A percentile compares a stretch with the other conserved stretches of the same genome.
phyloP scores from a whole-genome alignment of 2,797 vertebrate species.

The Spea hammondii region DNA sequence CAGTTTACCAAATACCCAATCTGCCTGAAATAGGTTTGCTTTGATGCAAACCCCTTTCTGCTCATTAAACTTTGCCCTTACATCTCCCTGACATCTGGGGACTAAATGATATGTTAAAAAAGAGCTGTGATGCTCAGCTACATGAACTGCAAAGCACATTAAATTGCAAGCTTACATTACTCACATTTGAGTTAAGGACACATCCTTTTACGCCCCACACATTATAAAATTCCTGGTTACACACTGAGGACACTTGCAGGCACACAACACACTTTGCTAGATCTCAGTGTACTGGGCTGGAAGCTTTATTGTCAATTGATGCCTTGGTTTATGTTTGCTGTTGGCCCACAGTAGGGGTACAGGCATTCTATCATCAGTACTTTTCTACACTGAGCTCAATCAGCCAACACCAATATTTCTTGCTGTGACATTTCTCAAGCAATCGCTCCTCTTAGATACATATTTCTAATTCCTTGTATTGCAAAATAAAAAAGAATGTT shows the following conservation, averaged over 20 bases:
- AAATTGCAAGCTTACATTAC: slow-evolving; percentile 49
- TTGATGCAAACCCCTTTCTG: slow-evolving; percentile 12
- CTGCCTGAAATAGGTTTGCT: slow-evolving; percentile 14
- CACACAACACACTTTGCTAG: slow-evolving; percentile 32
- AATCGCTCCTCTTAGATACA: slow-evolving; percentile 26
- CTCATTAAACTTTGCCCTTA: slow-evolving; percentile 28
- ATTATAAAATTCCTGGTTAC: slow-evolving; percentile 48
- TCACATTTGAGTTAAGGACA: slow-evolving; percentile 48
- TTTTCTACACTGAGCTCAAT: slow-evolving; percentile 39
- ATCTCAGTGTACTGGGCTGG: slow-evolving; percentile 47
- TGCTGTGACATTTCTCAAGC: slow-evolving; percentile 43
- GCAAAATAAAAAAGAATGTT: slow-evolving; percentile 17
- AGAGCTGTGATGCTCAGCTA: slow-evolving; percentile 38
- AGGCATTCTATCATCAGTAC: slow-evolving; percentile 40
- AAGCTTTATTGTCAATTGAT: slow-evolving; percentile 51
- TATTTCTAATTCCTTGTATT: slow-evolving; percentile 13
- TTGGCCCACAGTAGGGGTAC: slow-evolving; percentile 38
- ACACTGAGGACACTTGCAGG: slow-evolving; percentile 48
- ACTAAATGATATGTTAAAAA: slow-evolving; percentile 47
- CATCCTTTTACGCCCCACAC: slow-evolving; percentile 40
- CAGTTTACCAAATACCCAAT: slow-evolving; percentile 15
- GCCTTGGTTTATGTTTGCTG: slow-evolving; percentile 49
- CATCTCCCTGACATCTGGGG: slow-evolving; percentile 33
- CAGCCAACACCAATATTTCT: slow-evolving; percentile 44
- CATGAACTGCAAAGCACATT: slow-evolving; percentile 39